Evolutionary conservation across 2,113 vertebrate genomes (phyloP).

Genomic region (Castor canadensis): DNA sequence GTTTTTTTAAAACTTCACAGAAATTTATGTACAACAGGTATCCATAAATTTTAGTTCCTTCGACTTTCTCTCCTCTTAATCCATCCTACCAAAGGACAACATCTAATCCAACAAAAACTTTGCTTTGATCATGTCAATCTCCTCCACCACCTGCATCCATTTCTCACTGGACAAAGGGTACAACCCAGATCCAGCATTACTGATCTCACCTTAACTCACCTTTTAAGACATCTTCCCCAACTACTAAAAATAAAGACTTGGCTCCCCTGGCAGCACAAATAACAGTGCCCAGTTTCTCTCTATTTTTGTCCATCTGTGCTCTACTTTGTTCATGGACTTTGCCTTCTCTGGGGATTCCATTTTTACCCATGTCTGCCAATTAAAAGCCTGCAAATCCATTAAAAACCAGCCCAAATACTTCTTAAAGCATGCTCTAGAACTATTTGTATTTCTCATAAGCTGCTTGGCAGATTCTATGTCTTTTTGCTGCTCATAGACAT

Average conservation of each 20-base stretch:
- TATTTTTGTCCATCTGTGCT: neutral
- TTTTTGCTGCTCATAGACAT: neutral
- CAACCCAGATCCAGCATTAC: neutral
- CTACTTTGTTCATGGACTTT: neutral
- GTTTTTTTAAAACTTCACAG: neutral
- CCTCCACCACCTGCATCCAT: neutral
- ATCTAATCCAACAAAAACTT: neutral
- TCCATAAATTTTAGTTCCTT: neutral
- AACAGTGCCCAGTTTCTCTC: neutral
- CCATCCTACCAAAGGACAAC: neutral
- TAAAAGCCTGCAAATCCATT: neutral
- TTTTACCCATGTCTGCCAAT: neutral
- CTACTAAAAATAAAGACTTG: neutral
- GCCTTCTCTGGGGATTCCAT: neutral
- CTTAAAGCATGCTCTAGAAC: neutral
- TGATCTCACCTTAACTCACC: neutral
- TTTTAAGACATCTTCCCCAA: neutral
- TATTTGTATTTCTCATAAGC: conserved; percentile 22
- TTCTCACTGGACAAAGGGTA: neutral
- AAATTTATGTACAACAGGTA: neutral
- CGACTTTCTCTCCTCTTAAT: conserved; percentile 25
- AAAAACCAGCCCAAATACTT: neutral
- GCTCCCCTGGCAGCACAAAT: accelerated
- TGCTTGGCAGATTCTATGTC: neutral
- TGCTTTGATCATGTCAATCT: neutral